Percentiles rank a stretch among this genome's conserved stretches.
Conservation (phyloP, 1,140 invertebrate genomes). For the Matsumurasca onukii region DNA sequence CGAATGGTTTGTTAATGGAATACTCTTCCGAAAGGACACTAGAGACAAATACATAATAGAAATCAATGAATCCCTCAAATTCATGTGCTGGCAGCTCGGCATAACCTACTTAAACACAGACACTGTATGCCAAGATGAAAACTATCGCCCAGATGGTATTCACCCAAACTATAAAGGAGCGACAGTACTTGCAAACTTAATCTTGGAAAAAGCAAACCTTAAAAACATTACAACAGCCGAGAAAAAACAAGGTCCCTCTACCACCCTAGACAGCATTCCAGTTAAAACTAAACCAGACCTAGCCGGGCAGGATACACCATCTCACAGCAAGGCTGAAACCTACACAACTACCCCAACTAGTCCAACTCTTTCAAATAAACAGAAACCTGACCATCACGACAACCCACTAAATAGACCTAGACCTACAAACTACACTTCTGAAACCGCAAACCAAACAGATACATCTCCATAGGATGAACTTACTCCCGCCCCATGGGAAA, state of each 20-base stretch:
- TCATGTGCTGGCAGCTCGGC: conserved; percentile 11
- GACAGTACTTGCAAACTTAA: background rate
- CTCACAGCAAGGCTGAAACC: background rate
- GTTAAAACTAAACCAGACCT: no score
- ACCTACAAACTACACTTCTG: background rate
- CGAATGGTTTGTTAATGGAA: conserved; percentile 1
- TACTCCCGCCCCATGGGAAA: background rate
- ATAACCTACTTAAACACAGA: background rate
- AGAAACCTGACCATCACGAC: background rate
- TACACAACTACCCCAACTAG: background rate
- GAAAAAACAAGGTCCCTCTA: background rate
- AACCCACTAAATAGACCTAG: background rate
- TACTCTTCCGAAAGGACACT: background rate
- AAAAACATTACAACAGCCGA: background rate
- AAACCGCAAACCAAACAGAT: background rate
- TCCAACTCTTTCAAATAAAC: background rate
- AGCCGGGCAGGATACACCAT: background rate
- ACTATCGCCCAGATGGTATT: background rate
- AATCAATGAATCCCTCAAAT: conserved; percentile 8
- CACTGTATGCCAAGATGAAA: background rate
- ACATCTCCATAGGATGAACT: background rate
- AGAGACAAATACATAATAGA: conserved; percentile 6
- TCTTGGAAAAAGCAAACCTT: background rate
- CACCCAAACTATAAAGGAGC: conserved; percentile 4
- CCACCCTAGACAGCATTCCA: background rate